A percentile compares a stretch with the other conserved stretches of the same genome.
Evolutionary conservation across 1,140 invertebrate genomes (phyloP).

Genomic region (Ips typographus): DNA sequence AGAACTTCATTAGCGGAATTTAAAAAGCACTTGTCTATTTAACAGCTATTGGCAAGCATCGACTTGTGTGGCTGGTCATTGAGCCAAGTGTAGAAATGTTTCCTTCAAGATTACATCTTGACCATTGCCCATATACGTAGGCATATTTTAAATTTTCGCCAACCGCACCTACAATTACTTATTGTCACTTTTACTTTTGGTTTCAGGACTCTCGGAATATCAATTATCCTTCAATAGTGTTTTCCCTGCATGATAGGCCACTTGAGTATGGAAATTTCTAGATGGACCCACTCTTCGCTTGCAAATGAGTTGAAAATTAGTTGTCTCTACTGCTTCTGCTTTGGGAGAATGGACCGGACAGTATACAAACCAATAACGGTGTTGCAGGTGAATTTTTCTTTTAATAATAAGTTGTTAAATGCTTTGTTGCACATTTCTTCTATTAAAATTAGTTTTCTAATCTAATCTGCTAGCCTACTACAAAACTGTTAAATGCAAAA

Average conservation of each 20-base stretch:
- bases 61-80: conserved; percentile 26
- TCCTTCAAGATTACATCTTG: conserved; percentile 30
- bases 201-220: background rate
- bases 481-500: too few relatives aligned
- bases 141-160: conserved; percentile 21
- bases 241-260: background rate
- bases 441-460: too few relatives aligned
- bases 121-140: conserved; percentile 8
- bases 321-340: too few relatives aligned
- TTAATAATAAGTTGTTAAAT: too few relatives aligned
- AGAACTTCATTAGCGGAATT: conserved; percentile 33
- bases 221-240: background rate
- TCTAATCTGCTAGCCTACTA: too few relatives aligned
- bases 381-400: too few relatives aligned
- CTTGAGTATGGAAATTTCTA: background rate
- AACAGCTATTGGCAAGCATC: conserved; percentile 25
- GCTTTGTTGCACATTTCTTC: too few relatives aligned
- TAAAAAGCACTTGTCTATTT: conserved; percentile 33
- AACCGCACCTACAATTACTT: conserved; percentile 14
- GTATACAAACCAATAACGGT: too few relatives aligned
- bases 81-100: conserved; percentile 21
- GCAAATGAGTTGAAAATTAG: too few relatives aligned
- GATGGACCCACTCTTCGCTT: background rate
- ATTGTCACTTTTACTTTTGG: conserved; percentile 25
- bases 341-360: too few relatives aligned